A percentile compares a stretch with the other conserved stretches of the same genome.
Conservation (phyloP, 2,888 invertebrate genomes). For the Lomographa bimaculata region DNA sequence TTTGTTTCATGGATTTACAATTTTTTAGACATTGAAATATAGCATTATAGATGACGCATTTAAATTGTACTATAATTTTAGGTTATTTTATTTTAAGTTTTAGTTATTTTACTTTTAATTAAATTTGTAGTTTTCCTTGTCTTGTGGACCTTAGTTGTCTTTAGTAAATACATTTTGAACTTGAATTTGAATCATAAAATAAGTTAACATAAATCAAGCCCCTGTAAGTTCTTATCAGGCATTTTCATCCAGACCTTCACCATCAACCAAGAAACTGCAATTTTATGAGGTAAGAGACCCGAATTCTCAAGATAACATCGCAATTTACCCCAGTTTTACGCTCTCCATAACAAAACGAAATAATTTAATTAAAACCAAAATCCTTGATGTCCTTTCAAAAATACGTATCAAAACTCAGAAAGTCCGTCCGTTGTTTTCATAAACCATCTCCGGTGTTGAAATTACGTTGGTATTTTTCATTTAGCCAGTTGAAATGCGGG, state of each 20-base stretch:
- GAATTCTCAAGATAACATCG: slow-evolving; percentile 16
- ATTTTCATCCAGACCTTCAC: slow-evolving; percentile 6
- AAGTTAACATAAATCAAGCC: slow-evolving; percentile 6
- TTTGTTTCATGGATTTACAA: too few relatives aligned
- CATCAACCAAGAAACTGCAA: slow-evolving; percentile 11
- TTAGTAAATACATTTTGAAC: too few relatives aligned
- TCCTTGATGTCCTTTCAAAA: slow-evolving; percentile 32
- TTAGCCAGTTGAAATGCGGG: slow-evolving; percentile 32
- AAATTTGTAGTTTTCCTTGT: too few relatives aligned
- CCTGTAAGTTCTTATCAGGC: slow-evolving; percentile 8
- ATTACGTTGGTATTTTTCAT: slow-evolving; percentile 39
- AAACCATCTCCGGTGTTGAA: slow-evolving; percentile 29
- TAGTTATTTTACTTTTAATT: too few relatives aligned
- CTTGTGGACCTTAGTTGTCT: too few relatives aligned
- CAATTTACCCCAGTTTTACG: slow-evolving; percentile 13
- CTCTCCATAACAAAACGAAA: slow-evolving; percentile 22
- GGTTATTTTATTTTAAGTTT: too few relatives aligned
- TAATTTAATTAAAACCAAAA: slow-evolving; percentile 35
- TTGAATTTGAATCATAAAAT: too few relatives aligned
- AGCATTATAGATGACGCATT: too few relatives aligned
- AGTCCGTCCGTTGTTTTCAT: slow-evolving; percentile 33
- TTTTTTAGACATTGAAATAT: too few relatives aligned
- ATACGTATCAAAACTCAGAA: slow-evolving; percentile 32
- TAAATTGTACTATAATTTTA: too few relatives aligned
- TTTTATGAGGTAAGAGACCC: slow-evolving; percentile 14